Base-by-base conservation (phyloP, 1,140 invertebrate genomes). In the Chrysoperla carnea region DNA sequence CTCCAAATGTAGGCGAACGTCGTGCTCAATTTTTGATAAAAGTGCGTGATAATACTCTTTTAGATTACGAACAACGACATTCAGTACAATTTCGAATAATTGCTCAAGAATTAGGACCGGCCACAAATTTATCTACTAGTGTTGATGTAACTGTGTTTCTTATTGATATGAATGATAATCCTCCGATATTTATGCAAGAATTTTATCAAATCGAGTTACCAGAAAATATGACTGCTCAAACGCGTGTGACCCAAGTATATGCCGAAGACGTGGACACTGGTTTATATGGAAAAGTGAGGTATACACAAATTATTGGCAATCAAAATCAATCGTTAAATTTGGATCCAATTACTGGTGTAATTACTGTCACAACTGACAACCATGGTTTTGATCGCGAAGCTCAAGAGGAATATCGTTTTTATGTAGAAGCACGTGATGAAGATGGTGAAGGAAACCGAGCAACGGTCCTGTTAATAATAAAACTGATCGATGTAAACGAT, bases 151-250 rank as follows among this genome's bases (percentile, higher is more conserved):
- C 75, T 0, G 78, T 94, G 2, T 77, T 81, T 52, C 62, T 96
- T 12, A 73, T 80, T 43, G 91, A 96, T 58, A 68, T 84, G 4
- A 95, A 96, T 55, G 92, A 95, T 54, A 91, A 93, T 61, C 62
- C 75, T 5, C 91, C 91, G 0, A 65, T 77, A 39, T 96, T 96
- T 57, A 61, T 73, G 7, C 66, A 79, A 47, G 54, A 73, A 11
- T 61, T 70, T 1, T 95, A 92, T 53, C 66, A 74, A 36, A 79
- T 77, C 0, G 74, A 78, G 27, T 51, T 90, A 17, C 70, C 72
- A 1, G 89, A 94, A 62, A 87, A 93, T 55, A 72, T 80, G 14
- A 78, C 77, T 11, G 66, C 70, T 12, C 84, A 81, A 9, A 81
- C 81, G 0, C 75, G 69, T 47, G 75, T 90, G 1, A 55, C 78